Percentiles rank a stretch among this genome's conserved stretches.
These are phyloP conservation scores for Dicyrtoma fusca DNA, from an alignment of 2,888 invertebrate genomes.

Conservation along the genomic window DNA sequence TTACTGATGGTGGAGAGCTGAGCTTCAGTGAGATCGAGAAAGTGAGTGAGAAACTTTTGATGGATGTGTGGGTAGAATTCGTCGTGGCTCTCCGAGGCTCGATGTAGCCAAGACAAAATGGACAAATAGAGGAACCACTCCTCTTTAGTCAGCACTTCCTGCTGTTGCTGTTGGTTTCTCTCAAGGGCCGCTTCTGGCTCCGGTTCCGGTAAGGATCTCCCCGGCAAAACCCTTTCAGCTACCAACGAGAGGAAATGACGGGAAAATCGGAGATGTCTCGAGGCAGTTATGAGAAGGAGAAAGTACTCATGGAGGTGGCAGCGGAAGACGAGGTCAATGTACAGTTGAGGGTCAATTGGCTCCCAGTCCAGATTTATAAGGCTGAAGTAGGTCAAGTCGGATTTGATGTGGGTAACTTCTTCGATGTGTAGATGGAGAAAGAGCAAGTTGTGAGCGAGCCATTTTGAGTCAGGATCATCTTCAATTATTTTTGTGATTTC, in stretches of 20 bases:
- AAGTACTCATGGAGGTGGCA: slow-evolving; percentile 37
- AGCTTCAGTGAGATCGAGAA: background rate
- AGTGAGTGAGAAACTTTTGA: background rate
- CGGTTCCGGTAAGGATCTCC: too few species aligned
- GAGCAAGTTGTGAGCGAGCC: slow-evolving; percentile 36
- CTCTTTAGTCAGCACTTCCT: background rate
- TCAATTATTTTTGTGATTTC: slow-evolving; percentile 1
- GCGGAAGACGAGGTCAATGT: slow-evolving; percentile 28
- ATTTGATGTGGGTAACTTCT: background rate
- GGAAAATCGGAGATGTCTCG: background rate
- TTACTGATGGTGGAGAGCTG: slow-evolving; percentile 8
- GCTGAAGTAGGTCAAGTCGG: background rate
- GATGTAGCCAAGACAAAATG: background rate
- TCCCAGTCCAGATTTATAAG: slow-evolving; percentile 13
- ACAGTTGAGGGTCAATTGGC: slow-evolving; percentile 32
- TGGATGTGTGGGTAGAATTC: background rate
- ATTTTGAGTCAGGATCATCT: slow-evolving; percentile 19
- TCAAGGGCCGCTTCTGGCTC: too few species aligned
- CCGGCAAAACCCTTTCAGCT: background rate
- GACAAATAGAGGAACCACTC: slow-evolving; percentile 14
- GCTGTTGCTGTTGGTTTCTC: too few species aligned
- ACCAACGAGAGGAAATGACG: background rate
- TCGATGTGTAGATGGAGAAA: slow-evolving; percentile 33
- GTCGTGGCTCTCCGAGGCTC: background rate
- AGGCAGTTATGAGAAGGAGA: slow-evolving; percentile 31